Evolutionary conservation across 2,888 invertebrate genomes (phyloP), one percentile per base, ranked within the genome.

Genomic region (Melipona bicolor): DNA sequence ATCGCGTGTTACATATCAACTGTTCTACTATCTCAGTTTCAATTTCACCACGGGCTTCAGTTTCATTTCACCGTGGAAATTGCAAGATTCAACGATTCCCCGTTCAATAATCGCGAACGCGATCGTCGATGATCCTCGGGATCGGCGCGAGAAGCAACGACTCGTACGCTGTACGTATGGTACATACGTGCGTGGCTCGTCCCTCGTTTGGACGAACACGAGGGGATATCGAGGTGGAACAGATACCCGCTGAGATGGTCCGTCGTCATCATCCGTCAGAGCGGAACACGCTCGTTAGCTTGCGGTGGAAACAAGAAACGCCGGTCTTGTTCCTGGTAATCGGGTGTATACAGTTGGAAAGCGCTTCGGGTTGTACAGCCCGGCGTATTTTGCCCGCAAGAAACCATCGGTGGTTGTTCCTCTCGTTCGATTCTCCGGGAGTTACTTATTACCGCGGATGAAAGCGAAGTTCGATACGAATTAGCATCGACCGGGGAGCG

Each of bases 271-370:
- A 68, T 77, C 77, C 77, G 70, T 77, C 70, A 77, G 78, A 81
- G 76, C 81, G 85, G 76, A 77, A 75, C 81, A 84, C 79, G 84
- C 83, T 81, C 69, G 87, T 86, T 84, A 76, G 81, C 78, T 84
- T 82, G 83, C 86, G 81, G 78, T 85, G 77, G 85, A 84, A 84
- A 83, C 88, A 87, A 89, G 87, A 90, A 90, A 85, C 81, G 78
- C 71, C 67, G 78, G 68, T 81, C 89, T 89, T 85, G 87, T 90
- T 90, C 89, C 83, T 74, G 87, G 87, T 89, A 90, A 89, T 90
- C 89, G 87, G 84, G 80, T 81, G 87, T 83, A 82, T 87, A 90
- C 90, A 87, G 85, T 89, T 84, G 90, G 90, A 90, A 89, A 85
- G 74, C 65, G 81, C 88, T 82, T 75, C 70, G 77, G 84, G 87